A percentile compares a stretch with the other conserved stretches of the same genome.
Evolutionary conservation across 2,113 vertebrate species (phyloP).

Genomic region (Hemibagrus wyckioides): DNA sequence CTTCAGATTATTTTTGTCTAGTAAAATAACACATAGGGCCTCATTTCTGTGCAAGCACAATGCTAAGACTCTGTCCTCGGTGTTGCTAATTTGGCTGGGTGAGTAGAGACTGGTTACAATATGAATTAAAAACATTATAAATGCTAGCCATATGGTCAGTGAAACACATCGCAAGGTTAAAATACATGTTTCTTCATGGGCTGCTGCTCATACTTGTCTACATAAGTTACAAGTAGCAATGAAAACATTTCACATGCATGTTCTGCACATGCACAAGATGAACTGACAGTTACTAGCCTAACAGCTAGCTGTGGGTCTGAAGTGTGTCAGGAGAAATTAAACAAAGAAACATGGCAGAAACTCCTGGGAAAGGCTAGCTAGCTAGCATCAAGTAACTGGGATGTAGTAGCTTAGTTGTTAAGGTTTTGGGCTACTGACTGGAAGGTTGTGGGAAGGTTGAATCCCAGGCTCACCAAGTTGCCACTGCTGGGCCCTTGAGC

Average conservation of each 20-base stretch:
- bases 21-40: not conserved
- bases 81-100: not conserved
- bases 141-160: not conserved
- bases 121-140: not conserved
- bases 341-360: not conserved
- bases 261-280: not conserved
- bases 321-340: not conserved
- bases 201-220: not conserved
- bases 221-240: not conserved
- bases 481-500: too few relatives aligned
- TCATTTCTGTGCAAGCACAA: not conserved
- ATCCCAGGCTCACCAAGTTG: too few relatives aligned
- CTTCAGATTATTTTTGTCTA: constrained; percentile 16
- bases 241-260: not conserved
- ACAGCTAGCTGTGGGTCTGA: not conserved
- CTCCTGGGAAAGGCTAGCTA: not conserved
- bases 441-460: too few relatives aligned
- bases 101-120: not conserved
- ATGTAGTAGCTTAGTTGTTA: too few relatives aligned
- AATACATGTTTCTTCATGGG: not conserved
- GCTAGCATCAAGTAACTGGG: not conserved
- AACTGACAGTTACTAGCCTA: not conserved
- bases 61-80: not conserved
- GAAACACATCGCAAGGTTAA: not conserved
- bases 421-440: too few relatives aligned